Percentiles rank a stretch among this genome's conserved stretches.
Conservation (phyloP, 2,888 invertebrate genomes). For the Cotesia congregata region DNA sequence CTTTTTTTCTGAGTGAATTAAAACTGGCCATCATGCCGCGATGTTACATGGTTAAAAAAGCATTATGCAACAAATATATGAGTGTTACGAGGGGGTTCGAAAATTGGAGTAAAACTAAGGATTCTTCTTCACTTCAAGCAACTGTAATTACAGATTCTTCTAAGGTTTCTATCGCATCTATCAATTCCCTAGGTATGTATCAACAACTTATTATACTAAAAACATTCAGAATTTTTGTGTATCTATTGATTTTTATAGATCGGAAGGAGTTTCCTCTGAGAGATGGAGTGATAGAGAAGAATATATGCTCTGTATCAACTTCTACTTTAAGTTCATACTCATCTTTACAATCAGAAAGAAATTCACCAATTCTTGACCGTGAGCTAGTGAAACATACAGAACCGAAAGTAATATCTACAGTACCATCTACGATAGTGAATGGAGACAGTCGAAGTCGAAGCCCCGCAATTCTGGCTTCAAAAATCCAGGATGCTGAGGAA, state of each 20-base stretch:
- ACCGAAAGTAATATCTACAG: background rate
- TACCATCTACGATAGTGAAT: background rate
- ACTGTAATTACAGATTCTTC: slow-evolving; percentile 52
- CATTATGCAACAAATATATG: slow-evolving; percentile 72
- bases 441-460: background rate
- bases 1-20: background rate
- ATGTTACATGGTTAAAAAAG: slow-evolving; percentile 83
- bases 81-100: slow-evolving; percentile 67
- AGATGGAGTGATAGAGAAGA: background rate
- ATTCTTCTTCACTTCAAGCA: slow-evolving; percentile 53
- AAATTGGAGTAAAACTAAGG: slow-evolving; percentile 62
- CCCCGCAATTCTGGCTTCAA: background rate
- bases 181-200: slow-evolving; percentile 58
- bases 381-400: background rate
- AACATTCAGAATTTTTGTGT: background rate
- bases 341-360: background rate
- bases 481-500: slow-evolving; percentile 24
- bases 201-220: background rate
- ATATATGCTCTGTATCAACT: background rate
- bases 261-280: background rate
- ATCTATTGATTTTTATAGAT: background rate
- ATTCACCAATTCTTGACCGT: background rate
- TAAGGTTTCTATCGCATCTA: slow-evolving; percentile 53
- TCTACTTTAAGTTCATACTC: background rate
- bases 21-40: slow-evolving; percentile 76